Conservation (phyloP, 2,888 invertebrate species). For the Aphodius sticticus region DNA sequence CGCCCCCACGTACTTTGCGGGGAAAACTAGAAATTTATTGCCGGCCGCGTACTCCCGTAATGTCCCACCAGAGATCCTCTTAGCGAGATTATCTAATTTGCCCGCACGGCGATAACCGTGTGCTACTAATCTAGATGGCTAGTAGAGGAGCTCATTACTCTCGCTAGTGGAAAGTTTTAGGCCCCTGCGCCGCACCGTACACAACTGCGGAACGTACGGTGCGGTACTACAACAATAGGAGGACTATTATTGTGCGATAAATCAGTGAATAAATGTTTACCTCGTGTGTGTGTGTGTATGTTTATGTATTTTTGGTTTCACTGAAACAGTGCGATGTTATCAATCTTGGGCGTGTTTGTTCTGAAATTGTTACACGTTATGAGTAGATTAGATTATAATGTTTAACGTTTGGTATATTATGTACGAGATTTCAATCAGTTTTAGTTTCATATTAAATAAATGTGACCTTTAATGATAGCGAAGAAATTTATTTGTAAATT, state of each 20-base stretch:
- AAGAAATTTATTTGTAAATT: too few species aligned
- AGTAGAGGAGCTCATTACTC: conserved; percentile 15
- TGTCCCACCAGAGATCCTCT: conserved; percentile 34
- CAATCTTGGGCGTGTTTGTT: too few species aligned
- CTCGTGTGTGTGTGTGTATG: too few species aligned
- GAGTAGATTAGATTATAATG: too few species aligned
- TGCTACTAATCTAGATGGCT: conserved; percentile 21
- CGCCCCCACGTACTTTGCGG: not conserved
- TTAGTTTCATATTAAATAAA: too few species aligned
- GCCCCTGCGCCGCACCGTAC: not conserved
- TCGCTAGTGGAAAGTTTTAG: not conserved
- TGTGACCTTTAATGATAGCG: too few species aligned
- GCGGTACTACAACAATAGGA: not conserved
- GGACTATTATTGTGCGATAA: not conserved
- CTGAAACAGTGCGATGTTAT: too few species aligned
- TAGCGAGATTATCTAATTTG: conserved; percentile 36
- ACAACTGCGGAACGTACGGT: not conserved
- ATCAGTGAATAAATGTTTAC: too few species aligned
- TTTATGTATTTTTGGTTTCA: too few species aligned
- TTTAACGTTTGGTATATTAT: too few species aligned
- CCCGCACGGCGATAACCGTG: conserved; percentile 26
- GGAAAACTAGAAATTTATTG: conserved; percentile 29
- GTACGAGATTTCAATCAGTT: too few species aligned
- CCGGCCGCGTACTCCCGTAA: conserved; percentile 31
- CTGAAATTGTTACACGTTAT: too few species aligned